Conservation (phyloP, 2,797 vertebrate genomes). For the Neosalanx taihuensis region DNA sequence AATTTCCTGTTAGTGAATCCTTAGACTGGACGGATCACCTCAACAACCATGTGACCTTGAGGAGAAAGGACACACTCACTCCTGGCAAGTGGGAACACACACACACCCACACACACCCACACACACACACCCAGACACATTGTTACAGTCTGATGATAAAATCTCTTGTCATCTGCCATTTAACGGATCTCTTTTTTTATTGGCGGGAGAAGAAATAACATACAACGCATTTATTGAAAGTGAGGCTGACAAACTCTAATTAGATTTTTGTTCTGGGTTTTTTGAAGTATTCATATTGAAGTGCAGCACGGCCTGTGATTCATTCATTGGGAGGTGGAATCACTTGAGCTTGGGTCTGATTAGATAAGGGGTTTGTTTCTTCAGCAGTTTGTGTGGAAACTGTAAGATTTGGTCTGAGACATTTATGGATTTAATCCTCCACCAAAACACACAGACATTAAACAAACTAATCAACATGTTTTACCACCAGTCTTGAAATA, state of each 20-base stretch:
- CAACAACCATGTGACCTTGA: too few species aligned
- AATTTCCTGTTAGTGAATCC: too few species aligned
- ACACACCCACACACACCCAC: too few species aligned
- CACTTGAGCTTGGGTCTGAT: conserved; percentile 18
- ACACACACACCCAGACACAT: too few species aligned
- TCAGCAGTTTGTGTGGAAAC: background rate
- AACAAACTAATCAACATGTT: background rate
- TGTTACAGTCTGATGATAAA: too few species aligned
- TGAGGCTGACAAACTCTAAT: conserved; percentile 45
- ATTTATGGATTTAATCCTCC: background rate
- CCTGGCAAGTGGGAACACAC: too few species aligned
- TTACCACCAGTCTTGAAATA: background rate
- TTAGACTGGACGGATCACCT: too few species aligned
- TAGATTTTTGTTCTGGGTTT: conserved; percentile 41
- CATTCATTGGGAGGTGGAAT: conserved; percentile 22
- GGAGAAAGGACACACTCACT: too few species aligned
- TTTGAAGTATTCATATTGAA: conserved; percentile 29
- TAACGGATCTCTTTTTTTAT: too few species aligned
- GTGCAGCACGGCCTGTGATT: conserved; percentile 21
- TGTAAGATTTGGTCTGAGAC: background rate
- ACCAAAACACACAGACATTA: background rate
- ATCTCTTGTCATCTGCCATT: too few species aligned
- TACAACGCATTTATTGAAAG: conserved; percentile 1
- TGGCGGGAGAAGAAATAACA: too few species aligned
- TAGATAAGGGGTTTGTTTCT: conserved; percentile 28